phyloP scores from a whole-genome alignment of 1,140 invertebrate genomes.

The Condylostylus longicornis region DNA sequence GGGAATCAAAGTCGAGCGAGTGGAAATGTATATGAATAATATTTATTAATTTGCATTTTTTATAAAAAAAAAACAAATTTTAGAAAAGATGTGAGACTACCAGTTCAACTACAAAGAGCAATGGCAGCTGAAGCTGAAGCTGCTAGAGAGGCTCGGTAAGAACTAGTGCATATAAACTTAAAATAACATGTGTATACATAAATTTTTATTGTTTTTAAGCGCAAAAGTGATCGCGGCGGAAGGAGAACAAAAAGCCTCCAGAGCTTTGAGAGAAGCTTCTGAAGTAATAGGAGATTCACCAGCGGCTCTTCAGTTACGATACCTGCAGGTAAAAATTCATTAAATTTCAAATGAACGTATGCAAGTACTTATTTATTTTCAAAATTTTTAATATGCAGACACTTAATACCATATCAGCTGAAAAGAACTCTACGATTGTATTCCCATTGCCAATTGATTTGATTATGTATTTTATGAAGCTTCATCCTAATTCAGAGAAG shows the following conservation, averaged over 20 bases:
- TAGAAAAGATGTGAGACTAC: slow-evolving; percentile 84
- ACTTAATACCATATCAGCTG: slow-evolving; percentile 85
- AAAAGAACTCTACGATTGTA: slow-evolving; percentile 96
- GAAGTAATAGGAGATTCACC: slow-evolving; percentile 82
- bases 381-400: slow-evolving; percentile 51
- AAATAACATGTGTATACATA: too few relatives aligned
- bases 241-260: slow-evolving; percentile 79
- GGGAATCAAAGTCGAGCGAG: slow-evolving; percentile 92
- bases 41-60: background rate
- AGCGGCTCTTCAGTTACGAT: slow-evolving; percentile 61
- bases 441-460: slow-evolving; percentile 92
- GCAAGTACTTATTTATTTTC: background rate
- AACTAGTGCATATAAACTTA: too few relatives aligned
- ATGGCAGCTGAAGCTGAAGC: slow-evolving; percentile 89
- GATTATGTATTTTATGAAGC: slow-evolving; percentile 57
- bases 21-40: slow-evolving; percentile 63
- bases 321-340: slow-evolving; percentile 27
- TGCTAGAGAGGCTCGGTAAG: slow-evolving; percentile 63
- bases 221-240: slow-evolving; percentile 70
- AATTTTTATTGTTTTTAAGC: too few relatives aligned
- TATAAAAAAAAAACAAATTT: slow-evolving; percentile 4
- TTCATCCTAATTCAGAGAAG: too few relatives aligned
- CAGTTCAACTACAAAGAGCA: slow-evolving; percentile 72
- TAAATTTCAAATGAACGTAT: background rate
- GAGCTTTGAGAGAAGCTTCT: slow-evolving; percentile 78